phyloP scores from a whole-genome alignment of 2,888 invertebrate species.

The Itoplectis maculator region DNA sequence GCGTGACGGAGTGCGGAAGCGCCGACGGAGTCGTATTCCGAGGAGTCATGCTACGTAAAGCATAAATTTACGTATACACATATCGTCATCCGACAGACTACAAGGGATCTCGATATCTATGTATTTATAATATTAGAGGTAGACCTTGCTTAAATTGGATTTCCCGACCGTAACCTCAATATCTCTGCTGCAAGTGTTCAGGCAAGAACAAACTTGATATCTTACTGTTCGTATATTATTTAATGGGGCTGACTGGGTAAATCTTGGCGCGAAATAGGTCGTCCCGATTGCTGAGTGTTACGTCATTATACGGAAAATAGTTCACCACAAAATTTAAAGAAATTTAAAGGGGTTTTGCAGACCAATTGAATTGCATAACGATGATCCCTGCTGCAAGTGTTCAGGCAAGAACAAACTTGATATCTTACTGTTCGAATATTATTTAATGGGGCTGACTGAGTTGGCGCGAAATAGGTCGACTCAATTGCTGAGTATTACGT shows the following conservation, averaged over 20 bases:
- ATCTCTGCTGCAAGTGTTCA: background rate
- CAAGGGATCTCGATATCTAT: slow-evolving; percentile 9
- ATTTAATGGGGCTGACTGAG: background rate
- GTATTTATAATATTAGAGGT: background rate
- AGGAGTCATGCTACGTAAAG: slow-evolving; percentile 12
- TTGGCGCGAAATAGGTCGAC: too few relatives aligned
- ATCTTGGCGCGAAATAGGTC: too few relatives aligned
- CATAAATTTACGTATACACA: slow-evolving; percentile 4
- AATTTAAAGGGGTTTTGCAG: too few relatives aligned
- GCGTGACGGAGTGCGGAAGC: background rate
- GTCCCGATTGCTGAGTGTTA: too few relatives aligned
- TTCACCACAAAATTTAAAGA: too few relatives aligned
- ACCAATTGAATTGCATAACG: too few relatives aligned
- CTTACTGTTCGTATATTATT: background rate
- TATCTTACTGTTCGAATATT: background rate
- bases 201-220: background rate
- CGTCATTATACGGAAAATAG: too few relatives aligned
- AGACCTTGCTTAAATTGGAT: slow-evolving; percentile 4
- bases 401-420: background rate
- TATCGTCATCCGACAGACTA: slow-evolving; percentile 4
- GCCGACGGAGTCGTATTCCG: background rate
- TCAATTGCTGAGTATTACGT: too few relatives aligned
- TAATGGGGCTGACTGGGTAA: background rate
- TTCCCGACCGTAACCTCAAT: background rate
- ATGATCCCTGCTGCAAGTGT: background rate